These are phyloP conservation scores for Melanerpes formicivorus DNA, from an alignment of 2,113 vertebrate genomes.

Conservation along the genomic window DNA sequence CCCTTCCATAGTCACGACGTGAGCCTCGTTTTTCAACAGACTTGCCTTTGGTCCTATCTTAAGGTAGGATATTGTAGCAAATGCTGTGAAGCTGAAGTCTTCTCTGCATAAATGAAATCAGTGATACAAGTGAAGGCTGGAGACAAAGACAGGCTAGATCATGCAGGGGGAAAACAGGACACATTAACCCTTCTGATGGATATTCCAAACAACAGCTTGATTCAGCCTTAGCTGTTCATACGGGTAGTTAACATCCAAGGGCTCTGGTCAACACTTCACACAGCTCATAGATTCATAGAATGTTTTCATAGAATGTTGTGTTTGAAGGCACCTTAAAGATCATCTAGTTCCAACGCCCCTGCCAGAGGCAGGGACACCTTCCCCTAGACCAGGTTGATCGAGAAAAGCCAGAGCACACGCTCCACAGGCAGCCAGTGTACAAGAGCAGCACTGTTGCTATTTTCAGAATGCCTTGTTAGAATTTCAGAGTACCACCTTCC, in stretches of 20 bases:
- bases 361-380: too few species aligned
- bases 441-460: not conserved
- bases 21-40: constrained; percentile 81
- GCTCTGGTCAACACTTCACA: not conserved
- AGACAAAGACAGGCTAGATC: not conserved
- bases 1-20: constrained; percentile 81
- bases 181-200: not conserved
- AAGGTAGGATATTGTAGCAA: constrained; percentile 92
- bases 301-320: too few species aligned
- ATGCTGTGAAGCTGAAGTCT: constrained; percentile 97
- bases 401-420: not conserved
- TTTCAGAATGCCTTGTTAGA: not conserved
- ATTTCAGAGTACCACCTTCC: too few species aligned
- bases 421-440: not conserved
- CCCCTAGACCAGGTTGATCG: too few species aligned
- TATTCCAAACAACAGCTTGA: not conserved
- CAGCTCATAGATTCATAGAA: not conserved
- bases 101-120: constrained; percentile 79
- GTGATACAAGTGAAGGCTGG: not conserved
- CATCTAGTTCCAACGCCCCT: too few species aligned
- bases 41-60: constrained; percentile 88
- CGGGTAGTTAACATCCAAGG: not conserved
- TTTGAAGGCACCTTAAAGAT: too few species aligned
- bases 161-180: not conserved
- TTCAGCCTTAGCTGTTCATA: not conserved